Base-by-base conservation (phyloP, 2,888 invertebrate genomes). In the Phania funesta region DNA sequence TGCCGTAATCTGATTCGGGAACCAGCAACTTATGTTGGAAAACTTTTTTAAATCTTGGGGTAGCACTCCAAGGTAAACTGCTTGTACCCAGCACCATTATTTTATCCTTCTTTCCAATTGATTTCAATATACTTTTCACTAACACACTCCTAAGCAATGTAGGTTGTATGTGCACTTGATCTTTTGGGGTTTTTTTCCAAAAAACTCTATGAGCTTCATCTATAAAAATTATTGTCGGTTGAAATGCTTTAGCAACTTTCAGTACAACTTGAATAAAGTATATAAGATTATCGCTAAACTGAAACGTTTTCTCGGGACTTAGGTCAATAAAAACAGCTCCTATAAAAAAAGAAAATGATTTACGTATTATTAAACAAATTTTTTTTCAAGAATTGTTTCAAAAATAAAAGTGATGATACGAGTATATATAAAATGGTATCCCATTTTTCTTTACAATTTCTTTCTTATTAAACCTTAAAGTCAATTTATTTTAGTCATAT, bases 281-380 rank as follows among this genome's bases (percentile, higher is more conserved):
- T 78, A 93, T 93, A 22, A 94, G 89, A 0, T 94, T 92, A 22
- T 93, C 92, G 85, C 93, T 93, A 86, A 93, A 94, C 85, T 92
- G 92, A 35, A 92, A 92, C 0, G 92, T 92, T 68, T 94, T 92
- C 85, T 94, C 94, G 0, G 94, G 92, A 29, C 93, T 93, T n/a
- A 94, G 89, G 86, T 94, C 94, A 87, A 95, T 93, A 41, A 95
- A 90, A 13, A 93, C 93, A 2, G 94, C 94, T 85, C 89, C 90
- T 90, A 48, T 8, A 41, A 50, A 52, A 52, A 32, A 11, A 24
- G 48, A 32, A 32, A 29, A 35, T 26, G 3, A 32, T 8, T 32
- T 32, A 4, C 6, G n/a, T n/a, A n/a, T n/a, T n/a, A n/a, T n/a
- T n/a, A n/a, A n/a, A n/a, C n/a, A n/a, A n/a, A n/a, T n/a, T n/a